A percentile compares a stretch with the other conserved stretches of the same genome.
phyloP scores from a whole-genome alignment of 2,113 vertebrate genomes.

The Prietella phreatophila region DNA sequence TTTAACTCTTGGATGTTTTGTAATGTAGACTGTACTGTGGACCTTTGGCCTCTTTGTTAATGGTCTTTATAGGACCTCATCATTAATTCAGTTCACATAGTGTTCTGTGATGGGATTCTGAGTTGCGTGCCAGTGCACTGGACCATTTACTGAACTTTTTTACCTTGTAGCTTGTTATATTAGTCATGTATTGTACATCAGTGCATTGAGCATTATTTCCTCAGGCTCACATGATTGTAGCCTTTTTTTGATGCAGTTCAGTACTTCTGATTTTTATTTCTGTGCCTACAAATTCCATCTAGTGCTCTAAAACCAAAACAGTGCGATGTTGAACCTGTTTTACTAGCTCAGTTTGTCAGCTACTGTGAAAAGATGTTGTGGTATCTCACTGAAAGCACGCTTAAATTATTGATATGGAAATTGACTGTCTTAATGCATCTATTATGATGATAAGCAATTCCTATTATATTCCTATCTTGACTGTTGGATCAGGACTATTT shows the following conservation, averaged over 20 bases:
- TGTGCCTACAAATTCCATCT: neutral
- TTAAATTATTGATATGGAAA: conserved; percentile 46
- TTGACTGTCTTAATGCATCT: conserved; percentile 39
- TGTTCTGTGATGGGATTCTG: conserved; percentile 16
- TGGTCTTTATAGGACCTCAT: conserved; percentile 11
- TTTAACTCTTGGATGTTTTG: neutral
- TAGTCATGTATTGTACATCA: conserved; percentile 12
- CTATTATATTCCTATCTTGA: neutral
- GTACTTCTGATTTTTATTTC: conserved; percentile 15
- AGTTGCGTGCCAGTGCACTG: conserved; percentile 3
- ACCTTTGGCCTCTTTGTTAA: conserved; percentile 18
- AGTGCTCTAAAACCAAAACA: conserved; percentile 8
- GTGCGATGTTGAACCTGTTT: neutral
- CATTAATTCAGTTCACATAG: conserved; percentile 18
- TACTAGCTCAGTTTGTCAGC: conserved; percentile 8
- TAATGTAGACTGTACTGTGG: neutral
- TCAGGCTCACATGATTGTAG: neutral
- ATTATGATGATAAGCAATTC: conserved; percentile 14
- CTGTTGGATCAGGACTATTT: conserved; percentile 6
- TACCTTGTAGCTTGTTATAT: neutral
- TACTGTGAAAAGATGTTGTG: conserved; percentile 27
- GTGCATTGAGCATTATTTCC: conserved; percentile 12
- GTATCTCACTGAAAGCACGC: conserved; percentile 31
- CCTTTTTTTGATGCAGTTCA: conserved; percentile 3
- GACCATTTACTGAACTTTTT: neutral